These are phyloP conservation scores for Poeciliopsis prolifica DNA, from an alignment of 2,113 vertebrate species.

Conservation along the genomic window DNA sequence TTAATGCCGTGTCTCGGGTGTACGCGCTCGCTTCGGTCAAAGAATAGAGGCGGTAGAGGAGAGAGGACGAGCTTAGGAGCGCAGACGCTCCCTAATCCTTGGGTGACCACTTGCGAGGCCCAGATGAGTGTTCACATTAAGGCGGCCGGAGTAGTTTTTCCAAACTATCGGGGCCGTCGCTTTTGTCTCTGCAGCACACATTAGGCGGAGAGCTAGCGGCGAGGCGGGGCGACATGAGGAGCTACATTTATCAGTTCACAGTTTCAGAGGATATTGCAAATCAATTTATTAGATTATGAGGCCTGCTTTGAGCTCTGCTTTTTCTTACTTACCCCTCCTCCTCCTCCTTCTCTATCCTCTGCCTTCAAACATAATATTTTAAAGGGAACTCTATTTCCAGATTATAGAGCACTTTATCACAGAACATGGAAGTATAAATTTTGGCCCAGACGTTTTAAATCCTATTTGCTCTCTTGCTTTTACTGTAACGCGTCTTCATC, in stretches of 20 bases:
- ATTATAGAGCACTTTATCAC: slow-evolving; percentile 77
- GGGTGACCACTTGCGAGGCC: slow-evolving; percentile 67
- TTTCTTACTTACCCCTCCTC: slow-evolving; percentile 29
- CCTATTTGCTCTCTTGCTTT: slow-evolving; percentile 72
- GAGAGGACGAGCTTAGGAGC: slow-evolving; percentile 53
- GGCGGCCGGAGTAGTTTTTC: slow-evolving; percentile 66
- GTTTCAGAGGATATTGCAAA: slow-evolving; percentile 82
- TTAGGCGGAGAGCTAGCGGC: slow-evolving; percentile 55
- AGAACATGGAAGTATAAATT: slow-evolving; percentile 75
- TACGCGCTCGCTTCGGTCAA: slow-evolving; percentile 65
- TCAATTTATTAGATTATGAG: slow-evolving; percentile 85
- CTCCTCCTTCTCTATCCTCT: slow-evolving; percentile 30
- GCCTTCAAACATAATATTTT: slow-evolving; percentile 75
- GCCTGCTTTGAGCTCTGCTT: slow-evolving; percentile 76
- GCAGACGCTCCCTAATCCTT: slow-evolving; percentile 67
- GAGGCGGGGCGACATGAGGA: slow-evolving; percentile 68
- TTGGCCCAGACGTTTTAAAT: slow-evolving; percentile 79
- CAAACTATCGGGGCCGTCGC: slow-evolving; percentile 50
- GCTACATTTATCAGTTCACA: slow-evolving; percentile 80
- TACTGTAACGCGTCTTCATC: slow-evolving; percentile 66
- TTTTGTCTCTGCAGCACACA: slow-evolving; percentile 70
- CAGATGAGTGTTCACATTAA: slow-evolving; percentile 67
- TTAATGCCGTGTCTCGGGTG: slow-evolving; percentile 78
- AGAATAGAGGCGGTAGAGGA: slow-evolving; percentile 37
- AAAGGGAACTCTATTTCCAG: slow-evolving; percentile 76